Evolutionary conservation across 2,888 invertebrate species (phyloP), one percentile per base, ranked within the genome.

Genomic region (Rotaria macrura): DNA sequence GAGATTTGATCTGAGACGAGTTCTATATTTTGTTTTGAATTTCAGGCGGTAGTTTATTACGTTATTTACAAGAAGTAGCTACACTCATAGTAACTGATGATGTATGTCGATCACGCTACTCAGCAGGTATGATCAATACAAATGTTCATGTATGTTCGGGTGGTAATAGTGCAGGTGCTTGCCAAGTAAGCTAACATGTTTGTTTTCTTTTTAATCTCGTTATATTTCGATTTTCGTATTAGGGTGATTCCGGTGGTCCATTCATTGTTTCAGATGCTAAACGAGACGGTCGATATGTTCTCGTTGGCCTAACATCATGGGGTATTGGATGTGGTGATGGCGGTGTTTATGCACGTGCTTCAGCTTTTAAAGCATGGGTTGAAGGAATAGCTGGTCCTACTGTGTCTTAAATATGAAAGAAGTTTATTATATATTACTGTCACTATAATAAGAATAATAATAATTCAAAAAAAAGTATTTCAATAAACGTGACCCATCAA

Each of bases 271-370:
- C 38, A 25, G 74, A 74, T 74, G 29, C 74, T 40, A 20, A 40
- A 74, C 38, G 74, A 40, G 25, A 20, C 7, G 40, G 40, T 25
- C 74, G 74, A 25, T 74, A 74, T 74, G 40, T 43, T 74, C 74
- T 74, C 40, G 40, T 74, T 25, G 74, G 74, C 29, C 23, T 74
- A 74, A 74, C 74, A 9, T 74, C 74, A 40, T 74, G 74, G 74
- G 83, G 83, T 52, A 29, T 20, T 5, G 83, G 52, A 34, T 84
- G 83, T 49, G 83, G 83, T 40, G 12, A 84, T 7, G 83, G 83
- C 29, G 83, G 83, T 84, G 83, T 84, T 52, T 84, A 84, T 49
- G 49, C 83, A 20, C 47, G 52, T 40, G 49, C 49, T n/a, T 84
- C 83, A 47, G 52, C 38, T 14, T 84, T 49, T 49, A 52, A 52